Conservation (phyloP, 2,113 vertebrate species). For the Monarcha castaneiventris region DNA sequence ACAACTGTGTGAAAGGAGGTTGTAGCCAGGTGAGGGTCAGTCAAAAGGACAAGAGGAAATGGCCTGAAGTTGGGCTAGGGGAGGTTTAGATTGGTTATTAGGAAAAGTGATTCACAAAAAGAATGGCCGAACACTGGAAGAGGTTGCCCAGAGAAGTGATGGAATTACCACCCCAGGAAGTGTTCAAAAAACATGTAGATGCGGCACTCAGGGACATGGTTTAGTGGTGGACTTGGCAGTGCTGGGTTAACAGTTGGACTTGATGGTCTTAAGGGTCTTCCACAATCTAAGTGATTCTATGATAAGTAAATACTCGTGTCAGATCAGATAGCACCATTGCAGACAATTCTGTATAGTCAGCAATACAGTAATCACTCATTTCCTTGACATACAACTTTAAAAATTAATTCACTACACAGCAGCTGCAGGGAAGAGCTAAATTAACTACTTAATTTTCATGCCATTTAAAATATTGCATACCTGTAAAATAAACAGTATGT, state of each 20-base stretch:
- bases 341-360: neutral
- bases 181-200: neutral
- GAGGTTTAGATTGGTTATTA: neutral
- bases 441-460: neutral
- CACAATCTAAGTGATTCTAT: neutral
- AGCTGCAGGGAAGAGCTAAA: neutral
- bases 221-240: neutral
- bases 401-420: neutral
- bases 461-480: neutral
- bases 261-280: neutral
- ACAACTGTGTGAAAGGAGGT: neutral
- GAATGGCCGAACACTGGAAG: neutral
- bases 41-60: neutral
- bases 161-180: neutral
- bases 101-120: neutral
- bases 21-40: accelerated
- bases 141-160: neutral
- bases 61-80: neutral
- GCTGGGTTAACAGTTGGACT: neutral
- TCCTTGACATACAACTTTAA: neutral
- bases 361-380: neutral
- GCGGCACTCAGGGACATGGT: neutral
- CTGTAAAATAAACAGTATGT: neutral
- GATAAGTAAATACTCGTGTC: neutral
- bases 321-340: neutral